Evolutionary conservation across 2,113 vertebrate species (phyloP).

Genomic region (Vireo altiloquus): DNA sequence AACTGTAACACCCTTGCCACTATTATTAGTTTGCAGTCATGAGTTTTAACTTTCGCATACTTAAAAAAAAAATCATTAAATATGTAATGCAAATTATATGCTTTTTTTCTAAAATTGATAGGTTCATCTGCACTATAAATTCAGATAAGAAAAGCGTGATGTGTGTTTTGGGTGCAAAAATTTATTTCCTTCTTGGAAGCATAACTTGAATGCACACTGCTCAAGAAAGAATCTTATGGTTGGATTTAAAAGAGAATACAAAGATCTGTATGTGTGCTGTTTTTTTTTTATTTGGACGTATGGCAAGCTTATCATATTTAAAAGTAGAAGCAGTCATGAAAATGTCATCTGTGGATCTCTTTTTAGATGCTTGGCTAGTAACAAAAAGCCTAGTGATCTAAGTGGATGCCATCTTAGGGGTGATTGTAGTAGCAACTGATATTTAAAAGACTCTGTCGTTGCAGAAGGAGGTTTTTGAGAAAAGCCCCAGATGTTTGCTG

Average conservation of each 20-base stretch:
- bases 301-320: neutral
- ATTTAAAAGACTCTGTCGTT: neutral
- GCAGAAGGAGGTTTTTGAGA: neutral
- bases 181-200: neutral
- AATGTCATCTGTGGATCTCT: neutral
- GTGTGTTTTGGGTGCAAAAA: neutral
- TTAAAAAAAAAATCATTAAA: neutral
- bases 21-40: neutral
- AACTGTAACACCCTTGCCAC: neutral
- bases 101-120: neutral
- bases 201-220: neutral
- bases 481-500: fast-evolving
- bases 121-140: neutral
- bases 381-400: neutral
- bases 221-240: neutral
- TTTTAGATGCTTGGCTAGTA: neutral
- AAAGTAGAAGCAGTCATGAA: neutral
- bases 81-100: neutral
- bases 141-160: neutral
- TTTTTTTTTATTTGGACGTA: neutral
- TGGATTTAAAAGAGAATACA: neutral
- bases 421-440: neutral
- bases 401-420: neutral
- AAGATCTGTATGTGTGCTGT: neutral
- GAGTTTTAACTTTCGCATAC: neutral